phyloP scores from a whole-genome alignment of 2,888 invertebrate genomes.

The Amphipoea oculea region DNA sequence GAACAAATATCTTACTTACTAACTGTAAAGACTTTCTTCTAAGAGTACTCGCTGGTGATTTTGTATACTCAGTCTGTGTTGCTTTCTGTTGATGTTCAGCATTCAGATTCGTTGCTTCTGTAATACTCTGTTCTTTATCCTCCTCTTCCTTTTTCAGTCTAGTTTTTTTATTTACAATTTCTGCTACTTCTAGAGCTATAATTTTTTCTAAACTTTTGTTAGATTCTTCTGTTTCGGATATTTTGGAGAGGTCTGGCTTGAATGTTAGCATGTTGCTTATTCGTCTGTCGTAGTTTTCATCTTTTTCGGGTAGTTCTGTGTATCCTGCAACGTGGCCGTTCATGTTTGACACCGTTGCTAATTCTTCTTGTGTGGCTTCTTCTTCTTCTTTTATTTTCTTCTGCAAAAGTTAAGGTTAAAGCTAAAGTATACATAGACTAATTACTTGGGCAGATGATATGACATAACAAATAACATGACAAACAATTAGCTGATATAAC shows the following conservation, averaged over 20 bases:
- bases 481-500: no score
- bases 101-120: slow-evolving; percentile 73
- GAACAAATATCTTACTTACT: slow-evolving; percentile 80
- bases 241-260: slow-evolving; percentile 79
- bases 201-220: slow-evolving; percentile 77
- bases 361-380: slow-evolving; percentile 73
- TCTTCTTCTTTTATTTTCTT: slow-evolving; percentile 83
- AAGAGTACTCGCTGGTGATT: slow-evolving; percentile 77
- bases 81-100: slow-evolving; percentile 74
- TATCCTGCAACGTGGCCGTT: slow-evolving; percentile 75
- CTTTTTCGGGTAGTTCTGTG: slow-evolving; percentile 68
- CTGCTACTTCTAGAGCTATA: slow-evolving; percentile 80
- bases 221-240: slow-evolving; percentile 73
- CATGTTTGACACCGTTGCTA: slow-evolving; percentile 74
- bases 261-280: slow-evolving; percentile 85
- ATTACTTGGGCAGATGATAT: neutral
- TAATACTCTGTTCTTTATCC: slow-evolving; percentile 59
- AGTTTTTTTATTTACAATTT: slow-evolving; percentile 79
- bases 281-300: slow-evolving; percentile 79
- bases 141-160: slow-evolving; percentile 70
- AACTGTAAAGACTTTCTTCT: slow-evolving; percentile 84
- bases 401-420: slow-evolving; percentile 68
- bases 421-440: neutral
- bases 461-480: no score
- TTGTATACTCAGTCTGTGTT: slow-evolving; percentile 78